Evolutionary conservation across 1,140 invertebrate species (phyloP), one percentile per base, ranked within the genome.

Genomic region (Eciton burchellii): DNA sequence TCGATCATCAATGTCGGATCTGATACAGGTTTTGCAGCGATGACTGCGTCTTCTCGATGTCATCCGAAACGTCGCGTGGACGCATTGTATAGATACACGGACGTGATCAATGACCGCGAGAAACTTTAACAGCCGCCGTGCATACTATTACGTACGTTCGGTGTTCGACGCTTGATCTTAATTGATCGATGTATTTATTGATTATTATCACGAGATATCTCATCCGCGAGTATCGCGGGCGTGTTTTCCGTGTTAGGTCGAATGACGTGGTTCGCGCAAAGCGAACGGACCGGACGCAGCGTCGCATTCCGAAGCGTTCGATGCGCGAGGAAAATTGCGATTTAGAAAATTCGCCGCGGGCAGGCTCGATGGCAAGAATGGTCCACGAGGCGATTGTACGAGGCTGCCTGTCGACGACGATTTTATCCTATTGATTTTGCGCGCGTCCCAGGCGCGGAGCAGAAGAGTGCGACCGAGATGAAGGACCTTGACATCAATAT

Each of bases 401-500:
- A 21, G 43, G 73, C 54, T 63, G 82, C 63, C 59, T 83, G 84
- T 82, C 84, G 84, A 52, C 47, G 76, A 86, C 85, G 88, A 88
- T 90, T 90, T 90, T 81, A 87, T 90, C 79, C 74, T 90, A 90
- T 90, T 88, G 90, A 90, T 90, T 90, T 85, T 83, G 84, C 74
- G 72, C 68, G 41, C 60, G 85, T 65, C 65, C 70, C 82, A 83
- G 63, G 60, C 72, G n/a, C 57, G 76, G 66, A 87, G 70, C 47
- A 82, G 86, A 79, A 56, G 41, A 88, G 79, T 84, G 84, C 86
- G 79, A 79, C 77, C 89, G 87, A 88, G 88, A 88, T 86, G 86
- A 83, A 83, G 84, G 86, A 90, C 90, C 90, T 90, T 90, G 90
- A 90, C 90, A 90, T 90, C 88, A 85, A 90, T 90, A 86, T 84